Evolutionary conservation across 2,888 invertebrate genomes (phyloP), one percentile per base, ranked within the genome.

Genomic region (Drosophila sordidapex): DNA sequence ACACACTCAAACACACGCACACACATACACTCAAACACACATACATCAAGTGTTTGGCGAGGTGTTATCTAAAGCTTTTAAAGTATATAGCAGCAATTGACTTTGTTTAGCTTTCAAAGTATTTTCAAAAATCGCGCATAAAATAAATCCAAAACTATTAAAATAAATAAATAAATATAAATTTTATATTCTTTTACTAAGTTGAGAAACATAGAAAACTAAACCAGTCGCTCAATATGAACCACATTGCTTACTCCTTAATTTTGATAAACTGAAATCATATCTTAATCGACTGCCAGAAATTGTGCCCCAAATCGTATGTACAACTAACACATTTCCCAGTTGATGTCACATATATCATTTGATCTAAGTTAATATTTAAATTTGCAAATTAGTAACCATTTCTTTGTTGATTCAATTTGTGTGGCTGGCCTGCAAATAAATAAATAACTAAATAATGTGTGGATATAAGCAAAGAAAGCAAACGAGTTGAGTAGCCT

Each of bases 1-100:
- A 58, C 46, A 48, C 35, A 25, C 25, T 38, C 10, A 62, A 7
- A 58, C n/a, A 54, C 33, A 11, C 36, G 33, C 15, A 64, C 58
- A 58, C 46, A 48, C 35, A 25, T 2, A 31, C 11, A 43, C 21
- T 38, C 10, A 62, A 7, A 58, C n/a, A 54, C 33, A 11, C 36
- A 43, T 52, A 33, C 40, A 33, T 69, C 35, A 49, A 43, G 49
- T 18, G 31, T 43, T 40, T n/a, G 4, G 31, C 52, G 65, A 70
- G 79, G 49, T 61, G 61, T 27, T 35, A 25, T 29, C n/a, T 13
- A 40, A 51, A 46, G 72, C 61, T 71, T 18, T 13, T 4, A 1
- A 13, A 25, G 21, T 3, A n/a, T 52, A 10, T 13, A 18, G n/a
- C n/a, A 33, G n/a, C 61, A 21, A 4, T 18, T 49, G 11, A 2